Conservation (phyloP, 2,797 vertebrate genomes). For the Synaphobranchus kaupii region DNA sequence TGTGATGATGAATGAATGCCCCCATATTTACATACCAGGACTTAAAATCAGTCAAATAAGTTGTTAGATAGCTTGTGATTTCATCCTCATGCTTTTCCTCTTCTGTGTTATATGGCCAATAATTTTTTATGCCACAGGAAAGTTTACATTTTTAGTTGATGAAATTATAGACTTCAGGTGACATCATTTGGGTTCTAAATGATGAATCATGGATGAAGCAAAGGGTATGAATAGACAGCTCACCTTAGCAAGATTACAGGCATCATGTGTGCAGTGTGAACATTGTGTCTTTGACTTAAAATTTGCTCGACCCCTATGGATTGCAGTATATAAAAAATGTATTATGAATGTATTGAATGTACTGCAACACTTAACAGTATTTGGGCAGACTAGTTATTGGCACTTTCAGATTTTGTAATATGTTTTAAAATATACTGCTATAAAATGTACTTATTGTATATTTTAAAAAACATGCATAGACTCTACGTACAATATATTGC, state of each 20-base stretch:
- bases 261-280: background rate
- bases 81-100: background rate
- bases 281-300: background rate
- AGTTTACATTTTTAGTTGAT: background rate
- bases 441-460: no score
- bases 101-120: background rate
- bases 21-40: background rate
- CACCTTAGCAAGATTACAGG: background rate
- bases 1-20: background rate
- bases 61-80: background rate
- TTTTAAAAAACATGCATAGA: no score
- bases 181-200: background rate
- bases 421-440: no score
- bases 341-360: no score
- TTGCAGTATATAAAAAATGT: background rate
- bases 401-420: no score
- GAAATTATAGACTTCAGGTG: background rate
- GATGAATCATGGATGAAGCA: no score
- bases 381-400: no score
- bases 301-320: background rate
- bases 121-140: background rate
- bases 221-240: no score
- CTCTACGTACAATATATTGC: background rate
- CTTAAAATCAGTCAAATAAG: background rate
- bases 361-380: no score